phyloP scores from a whole-genome alignment of 2,888 invertebrate species.

The Melipona beecheii region DNA sequence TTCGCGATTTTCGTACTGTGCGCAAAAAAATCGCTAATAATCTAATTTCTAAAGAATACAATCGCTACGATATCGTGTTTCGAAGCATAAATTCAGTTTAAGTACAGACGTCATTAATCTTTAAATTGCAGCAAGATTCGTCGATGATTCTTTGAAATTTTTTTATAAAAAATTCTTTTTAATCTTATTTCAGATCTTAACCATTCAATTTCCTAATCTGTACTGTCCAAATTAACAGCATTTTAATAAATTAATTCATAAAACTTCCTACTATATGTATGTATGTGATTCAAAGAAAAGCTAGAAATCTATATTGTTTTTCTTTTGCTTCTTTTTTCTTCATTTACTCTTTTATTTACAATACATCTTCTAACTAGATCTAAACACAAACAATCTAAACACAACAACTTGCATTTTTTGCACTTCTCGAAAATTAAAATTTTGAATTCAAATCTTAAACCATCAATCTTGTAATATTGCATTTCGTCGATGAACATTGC shows the following conservation, averaged over 20 bases:
- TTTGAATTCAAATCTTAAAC: too few species aligned
- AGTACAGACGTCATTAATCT: slow-evolving; percentile 29
- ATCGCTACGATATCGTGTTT: slow-evolving; percentile 44
- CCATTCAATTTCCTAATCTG: not conserved
- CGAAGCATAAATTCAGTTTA: slow-evolving; percentile 37
- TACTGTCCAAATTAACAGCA: not conserved
- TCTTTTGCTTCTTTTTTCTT: not conserved
- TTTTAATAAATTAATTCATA: not conserved
- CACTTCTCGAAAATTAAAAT: too few species aligned
- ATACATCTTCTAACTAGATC: not conserved
- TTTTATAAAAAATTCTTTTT: not conserved
- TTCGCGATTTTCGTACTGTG: slow-evolving; percentile 29
- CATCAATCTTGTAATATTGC: not conserved
- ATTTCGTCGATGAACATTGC: not conserved
- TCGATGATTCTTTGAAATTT: not conserved
- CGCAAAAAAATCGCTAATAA: slow-evolving; percentile 46
- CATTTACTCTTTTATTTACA: not conserved
- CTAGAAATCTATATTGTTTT: not conserved
- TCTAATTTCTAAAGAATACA: slow-evolving; percentile 48
- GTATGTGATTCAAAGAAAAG: not conserved
- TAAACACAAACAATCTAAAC: not conserved
- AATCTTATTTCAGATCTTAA: not conserved
- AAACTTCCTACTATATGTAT: not conserved
- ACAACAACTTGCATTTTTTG: not conserved
- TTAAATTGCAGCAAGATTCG: slow-evolving; percentile 8